Percentiles rank a stretch among this genome's conserved stretches.
These are phyloP conservation scores for Apamea epomidion DNA, from an alignment of 2,888 invertebrate genomes.

Conservation along the genomic window DNA sequence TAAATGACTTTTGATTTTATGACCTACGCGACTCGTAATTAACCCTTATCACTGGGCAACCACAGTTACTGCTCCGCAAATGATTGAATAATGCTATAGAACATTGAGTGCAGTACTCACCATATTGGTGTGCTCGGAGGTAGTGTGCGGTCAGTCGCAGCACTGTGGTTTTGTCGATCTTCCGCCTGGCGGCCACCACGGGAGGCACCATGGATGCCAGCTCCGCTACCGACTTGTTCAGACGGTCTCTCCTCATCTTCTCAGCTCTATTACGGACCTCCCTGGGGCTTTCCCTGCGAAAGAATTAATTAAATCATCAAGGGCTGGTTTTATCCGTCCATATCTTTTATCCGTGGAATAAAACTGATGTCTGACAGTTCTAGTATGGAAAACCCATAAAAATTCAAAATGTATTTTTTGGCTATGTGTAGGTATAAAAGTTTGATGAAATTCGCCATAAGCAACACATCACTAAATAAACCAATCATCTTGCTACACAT, in stretches of 20 bases:
- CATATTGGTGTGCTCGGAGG: slow-evolving; percentile 93
- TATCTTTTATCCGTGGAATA: neutral
- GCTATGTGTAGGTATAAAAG: neutral
- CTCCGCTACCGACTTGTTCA: slow-evolving; percentile 95
- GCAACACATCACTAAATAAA: neutral
- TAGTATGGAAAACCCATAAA: neutral
- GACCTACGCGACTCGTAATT: neutral
- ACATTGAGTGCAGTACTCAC: slow-evolving; percentile 72
- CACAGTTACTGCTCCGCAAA: neutral
- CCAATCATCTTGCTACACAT: neutral
- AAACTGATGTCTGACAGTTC: neutral
- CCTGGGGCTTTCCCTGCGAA: slow-evolving; percentile 86
- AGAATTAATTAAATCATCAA: slow-evolving; percentile 8
- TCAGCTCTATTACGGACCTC: slow-evolving; percentile 96
- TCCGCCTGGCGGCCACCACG: slow-evolving; percentile 94
- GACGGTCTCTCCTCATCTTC: slow-evolving; percentile 96
- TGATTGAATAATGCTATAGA: neutral
- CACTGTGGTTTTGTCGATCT: slow-evolving; percentile 97
- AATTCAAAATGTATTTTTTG: neutral
- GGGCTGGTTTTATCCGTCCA: neutral
- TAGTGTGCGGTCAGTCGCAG: slow-evolving; percentile 96
- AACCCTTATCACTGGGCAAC: neutral
- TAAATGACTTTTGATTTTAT: too few species aligned
- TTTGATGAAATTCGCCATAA: neutral
- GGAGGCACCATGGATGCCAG: slow-evolving; percentile 95